Evolutionary conservation across 2,113 vertebrate genomes (phyloP).

Genomic region (Eidolon helvum): DNA sequence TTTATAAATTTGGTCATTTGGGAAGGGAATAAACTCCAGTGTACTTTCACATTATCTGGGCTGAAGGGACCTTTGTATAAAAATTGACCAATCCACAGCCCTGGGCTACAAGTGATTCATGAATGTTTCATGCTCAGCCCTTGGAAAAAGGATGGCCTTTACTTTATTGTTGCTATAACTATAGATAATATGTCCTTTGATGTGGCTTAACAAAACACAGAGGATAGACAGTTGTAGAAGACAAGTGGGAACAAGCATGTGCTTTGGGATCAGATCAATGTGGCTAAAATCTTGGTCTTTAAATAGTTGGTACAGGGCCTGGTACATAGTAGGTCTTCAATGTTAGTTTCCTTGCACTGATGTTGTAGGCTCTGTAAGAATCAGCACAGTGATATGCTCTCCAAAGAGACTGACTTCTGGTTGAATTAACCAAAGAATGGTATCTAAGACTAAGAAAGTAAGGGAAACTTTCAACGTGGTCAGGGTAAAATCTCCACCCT

Average conservation of each 20-base stretch:
- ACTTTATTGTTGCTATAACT: not conserved
- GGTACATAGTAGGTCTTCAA: not conserved
- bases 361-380: not conserved
- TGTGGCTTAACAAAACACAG: not conserved
- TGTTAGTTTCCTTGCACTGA: not conserved
- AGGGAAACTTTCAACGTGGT: not conserved
- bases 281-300: not conserved
- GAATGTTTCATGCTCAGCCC: not conserved
- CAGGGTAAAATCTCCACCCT: not conserved
- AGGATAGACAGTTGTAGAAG: not conserved
- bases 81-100: not conserved
- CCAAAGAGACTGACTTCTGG: not conserved
- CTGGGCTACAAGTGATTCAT: not conserved
- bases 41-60: not conserved
- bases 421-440: not conserved
- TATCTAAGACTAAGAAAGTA: not conserved
- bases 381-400: not conserved
- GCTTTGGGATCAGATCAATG: not conserved
- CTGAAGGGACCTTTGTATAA: not conserved
- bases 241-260: not conserved
- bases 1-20: not conserved
- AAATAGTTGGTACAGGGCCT: not conserved
- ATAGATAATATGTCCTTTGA: not conserved
- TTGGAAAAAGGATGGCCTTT: not conserved
- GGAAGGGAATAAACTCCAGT: not conserved